Base-by-base conservation (phyloP, 2,888 invertebrate genomes). In the Dicyrtoma fusca region DNA sequence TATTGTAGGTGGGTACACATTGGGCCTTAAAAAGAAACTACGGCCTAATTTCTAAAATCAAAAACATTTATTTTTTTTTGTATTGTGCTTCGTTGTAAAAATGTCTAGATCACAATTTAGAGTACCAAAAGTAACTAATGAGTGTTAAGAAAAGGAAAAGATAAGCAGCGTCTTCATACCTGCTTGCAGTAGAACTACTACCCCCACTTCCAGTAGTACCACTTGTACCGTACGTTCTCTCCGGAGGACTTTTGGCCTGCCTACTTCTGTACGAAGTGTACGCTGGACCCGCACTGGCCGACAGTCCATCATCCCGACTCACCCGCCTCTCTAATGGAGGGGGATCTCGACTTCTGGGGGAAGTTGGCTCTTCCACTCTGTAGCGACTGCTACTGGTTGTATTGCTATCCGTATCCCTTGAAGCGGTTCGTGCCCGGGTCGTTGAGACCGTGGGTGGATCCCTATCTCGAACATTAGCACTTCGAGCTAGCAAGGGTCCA, bases 401-500 rank as follows among this genome's bases (percentile, higher is more conserved):
- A 13, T 14, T 19, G 19, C 4, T n/a, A 19, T 11, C 21, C 8
- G 4, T 21, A 19, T 21, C 55, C 8, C 61, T 26, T 8, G 26
- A n/a, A 6, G 26, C 11, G 19, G 68, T 14, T n/a, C n/a, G 4
- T 19, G 69, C 59, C 25, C 69, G 1, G 14, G 55, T n/a, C 6
- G 55, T 14, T 10, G 57, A 65, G 8, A 64, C 45, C 13, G 57
- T 21, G 10, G 63, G 69, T 25, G 53, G 70, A 13, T 69, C 69
- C 17, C 70, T 14, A n/a, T 90, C 91, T 75, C 92, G 87, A 72
- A 92, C 90, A 78, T 92, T 89, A 17, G 90, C 91, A 82, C 92
- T 92, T 77, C 92, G 87, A 0, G 92, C 92, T 64, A 92, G 86
- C 76, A 92, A 85, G 23, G 92, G 90, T 13, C 91, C 89, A 77